Percentiles rank a stretch among this genome's conserved stretches.
These are phyloP conservation scores for Menidia menidia DNA, from an alignment of 2,797 vertebrate species.

Conservation along the genomic window DNA sequence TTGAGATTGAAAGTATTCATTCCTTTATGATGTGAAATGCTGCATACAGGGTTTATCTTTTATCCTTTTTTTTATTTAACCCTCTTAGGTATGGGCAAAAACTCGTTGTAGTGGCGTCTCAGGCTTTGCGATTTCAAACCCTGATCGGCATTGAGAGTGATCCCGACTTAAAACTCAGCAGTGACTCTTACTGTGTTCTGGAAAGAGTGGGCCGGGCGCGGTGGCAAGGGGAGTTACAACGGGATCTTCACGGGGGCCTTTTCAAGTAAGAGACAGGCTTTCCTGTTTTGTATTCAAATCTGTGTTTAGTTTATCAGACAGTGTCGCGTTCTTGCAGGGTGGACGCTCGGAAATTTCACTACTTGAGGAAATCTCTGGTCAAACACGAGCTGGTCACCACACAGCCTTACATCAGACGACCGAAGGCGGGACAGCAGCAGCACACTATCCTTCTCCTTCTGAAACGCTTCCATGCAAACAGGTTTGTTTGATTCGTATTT, in stretches of 20 bases:
- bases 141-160: conserved; percentile 90
- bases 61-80: fast-evolving
- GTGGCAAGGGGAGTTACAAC: conserved; percentile 97
- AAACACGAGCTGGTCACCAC: conserved; percentile 89
- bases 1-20: background rate
- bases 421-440: conserved; percentile 87
- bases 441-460: conserved; percentile 93
- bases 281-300: background rate
- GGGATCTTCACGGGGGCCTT: conserved; percentile 87
- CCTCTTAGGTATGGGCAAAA: conserved; percentile 87
- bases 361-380: conserved; percentile 89
- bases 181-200: conserved; percentile 94
- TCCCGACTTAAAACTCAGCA: conserved; percentile 89
- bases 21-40: too few species aligned
- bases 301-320: background rate
- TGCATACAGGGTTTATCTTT: background rate
- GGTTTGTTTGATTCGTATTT: conserved; percentile 72
- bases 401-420: conserved; percentile 88
- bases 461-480: conserved; percentile 92
- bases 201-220: conserved; percentile 92
- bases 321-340: conserved; percentile 79
- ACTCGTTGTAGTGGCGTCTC: conserved; percentile 91
- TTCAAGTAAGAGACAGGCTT: conserved; percentile 85
- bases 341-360: conserved; percentile 94
- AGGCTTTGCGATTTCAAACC: conserved; percentile 85